Base-by-base conservation (phyloP, 2,113 vertebrate species). In the Hippocampus barbouri region DNA sequence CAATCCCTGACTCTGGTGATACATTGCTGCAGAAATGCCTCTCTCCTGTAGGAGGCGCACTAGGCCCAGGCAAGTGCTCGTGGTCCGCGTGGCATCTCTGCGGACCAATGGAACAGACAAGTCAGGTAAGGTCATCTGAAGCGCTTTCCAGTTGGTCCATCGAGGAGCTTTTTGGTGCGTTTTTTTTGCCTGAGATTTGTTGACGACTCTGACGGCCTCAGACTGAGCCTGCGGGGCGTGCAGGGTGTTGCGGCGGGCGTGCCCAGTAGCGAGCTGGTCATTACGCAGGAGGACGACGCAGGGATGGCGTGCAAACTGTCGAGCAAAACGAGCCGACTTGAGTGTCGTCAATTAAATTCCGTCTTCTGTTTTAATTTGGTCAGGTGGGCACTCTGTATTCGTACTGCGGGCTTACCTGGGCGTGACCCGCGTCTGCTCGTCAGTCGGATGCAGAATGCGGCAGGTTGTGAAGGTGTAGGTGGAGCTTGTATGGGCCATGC, bases 401-500 rank as follows among this genome's bases (percentile, higher is more conserved):
- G 11, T 49, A 1, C 8, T 30, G 27, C 8, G 4, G 68, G 68
- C 92, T 93, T 87, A 98, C 97, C 97, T 99, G 80, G 97, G 96
- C 0, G 97, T 99, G 86, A 99, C 95, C 78, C 93, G 90, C 0
- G 97, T 98, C 89, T 95, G 94, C 70, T 98, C 97, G 38, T 99
- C 96, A 0, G 96, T 97, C 40, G 97, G 97, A 83, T 99, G 97
- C 80, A 99, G 93, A 88, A 99, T 99, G 67, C 95, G 94, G 68
- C 97, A 99, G 80, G 96, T 99, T 70, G 97, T 99, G 85, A 98
- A 98, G 83, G 97, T 99, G 91, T 97, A 99, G 75, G 97, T 99
- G 54, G 97, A 98, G 91, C 95, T 98, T 88, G 97, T 99, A 92
- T 99, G 96, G 74, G 96, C 97, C 96, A 99, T 98, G 91, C 96